These are phyloP conservation scores for Hartigia nigra DNA, from an alignment of 2,888 invertebrate genomes.

Conservation along the genomic window DNA sequence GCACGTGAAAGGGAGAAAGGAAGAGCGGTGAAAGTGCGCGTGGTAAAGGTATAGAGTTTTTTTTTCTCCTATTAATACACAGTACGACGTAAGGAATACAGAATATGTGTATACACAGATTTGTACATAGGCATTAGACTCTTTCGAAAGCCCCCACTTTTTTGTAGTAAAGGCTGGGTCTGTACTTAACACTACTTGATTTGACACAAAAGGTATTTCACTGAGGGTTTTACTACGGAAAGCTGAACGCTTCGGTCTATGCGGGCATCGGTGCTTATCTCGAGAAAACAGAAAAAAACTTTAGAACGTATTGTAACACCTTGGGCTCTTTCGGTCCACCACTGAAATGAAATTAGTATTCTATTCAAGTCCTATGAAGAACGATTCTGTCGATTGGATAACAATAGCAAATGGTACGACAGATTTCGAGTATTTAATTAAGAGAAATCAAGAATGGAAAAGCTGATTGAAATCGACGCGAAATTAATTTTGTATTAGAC, in stretches of 20 bases:
- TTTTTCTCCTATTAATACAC: neutral
- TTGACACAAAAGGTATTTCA: slow-evolving; percentile 18
- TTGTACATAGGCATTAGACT: neutral
- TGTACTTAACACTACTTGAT: slow-evolving; percentile 22
- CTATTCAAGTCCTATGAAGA: slow-evolving; percentile 13
- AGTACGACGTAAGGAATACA: neutral
- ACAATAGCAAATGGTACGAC: neutral
- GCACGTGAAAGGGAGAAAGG: neutral
- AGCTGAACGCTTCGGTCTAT: neutral
- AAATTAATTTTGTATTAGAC: neutral
- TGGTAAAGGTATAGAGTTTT: neutral
- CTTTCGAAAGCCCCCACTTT: neutral
- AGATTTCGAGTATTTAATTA: neutral
- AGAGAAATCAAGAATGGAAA: neutral
- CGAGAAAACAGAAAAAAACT: neutral
- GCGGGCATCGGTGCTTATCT: neutral
- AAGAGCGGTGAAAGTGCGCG: neutral
- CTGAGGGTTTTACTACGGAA: neutral
- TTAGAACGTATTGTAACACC: neutral
- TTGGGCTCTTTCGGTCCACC: neutral
- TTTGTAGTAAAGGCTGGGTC: neutral
- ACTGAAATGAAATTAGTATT: slow-evolving; percentile 37
- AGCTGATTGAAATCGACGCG: neutral
- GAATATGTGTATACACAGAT: neutral
- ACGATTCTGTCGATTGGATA: neutral